Evolutionary conservation across 2,113 vertebrate genomes (phyloP).

Genomic region (Thunnus maccoyii): DNA sequence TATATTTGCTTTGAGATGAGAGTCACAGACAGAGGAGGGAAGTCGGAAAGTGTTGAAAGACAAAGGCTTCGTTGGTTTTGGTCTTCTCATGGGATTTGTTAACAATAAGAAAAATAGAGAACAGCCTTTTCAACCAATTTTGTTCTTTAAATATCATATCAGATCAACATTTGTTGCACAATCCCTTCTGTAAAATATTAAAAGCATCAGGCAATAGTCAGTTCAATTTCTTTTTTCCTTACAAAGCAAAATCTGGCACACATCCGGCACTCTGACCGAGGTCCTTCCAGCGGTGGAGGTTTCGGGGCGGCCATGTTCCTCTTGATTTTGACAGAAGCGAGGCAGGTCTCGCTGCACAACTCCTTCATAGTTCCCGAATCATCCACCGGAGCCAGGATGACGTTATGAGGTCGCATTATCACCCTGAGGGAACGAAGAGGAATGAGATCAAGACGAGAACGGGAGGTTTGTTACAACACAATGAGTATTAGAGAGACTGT

Average conservation of each 20-base stretch:
- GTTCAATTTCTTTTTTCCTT: not conserved
- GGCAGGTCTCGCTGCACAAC: constrained; percentile 59
- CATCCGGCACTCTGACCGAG: constrained; percentile 27
- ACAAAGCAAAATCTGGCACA: constrained; percentile 32
- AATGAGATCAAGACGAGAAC: accelerated
- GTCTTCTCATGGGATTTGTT: too few relatives aligned
- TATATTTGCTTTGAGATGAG: too few relatives aligned
- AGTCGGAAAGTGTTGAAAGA: too few relatives aligned
- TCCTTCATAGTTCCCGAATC: constrained; percentile 46
- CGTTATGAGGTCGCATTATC: constrained; percentile 41
- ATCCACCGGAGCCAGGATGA: constrained; percentile 65
- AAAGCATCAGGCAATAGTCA: not conserved
- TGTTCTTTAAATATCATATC: not conserved
- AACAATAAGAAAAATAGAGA: too few relatives aligned
- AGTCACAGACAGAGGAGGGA: too few relatives aligned
- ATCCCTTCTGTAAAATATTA: too few relatives aligned
- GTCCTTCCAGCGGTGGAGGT: not conserved
- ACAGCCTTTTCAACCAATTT: too few relatives aligned
- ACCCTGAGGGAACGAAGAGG: constrained; percentile 23
- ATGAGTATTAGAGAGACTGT: accelerated
- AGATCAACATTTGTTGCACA: not conserved
- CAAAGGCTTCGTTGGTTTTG: too few relatives aligned
- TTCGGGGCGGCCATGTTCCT: not conserved
- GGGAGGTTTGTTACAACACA: too few relatives aligned
- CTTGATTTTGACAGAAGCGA: constrained; percentile 43